phyloP scores from a whole-genome alignment of 2,113 vertebrate genomes.

The Plectropomus leopardus region DNA sequence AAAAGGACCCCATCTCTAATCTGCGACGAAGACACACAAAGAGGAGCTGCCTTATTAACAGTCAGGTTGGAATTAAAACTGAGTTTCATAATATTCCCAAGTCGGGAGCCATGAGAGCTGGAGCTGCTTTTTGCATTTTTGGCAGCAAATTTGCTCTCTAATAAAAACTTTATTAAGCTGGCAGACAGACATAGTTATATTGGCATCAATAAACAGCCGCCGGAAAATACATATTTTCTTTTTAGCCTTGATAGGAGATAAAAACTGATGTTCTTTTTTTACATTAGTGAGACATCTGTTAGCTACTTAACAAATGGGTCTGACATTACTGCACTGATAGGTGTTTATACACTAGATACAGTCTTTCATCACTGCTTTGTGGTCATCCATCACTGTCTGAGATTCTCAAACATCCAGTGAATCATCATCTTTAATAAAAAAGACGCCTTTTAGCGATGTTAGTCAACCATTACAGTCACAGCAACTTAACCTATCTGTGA shows the following conservation, averaged over 20 bases:
- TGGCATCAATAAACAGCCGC: constrained; percentile 69
- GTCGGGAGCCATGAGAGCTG: constrained; percentile 46
- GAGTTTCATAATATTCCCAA: constrained; percentile 68
- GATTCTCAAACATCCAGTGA: background rate
- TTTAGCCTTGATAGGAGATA: constrained; percentile 60
- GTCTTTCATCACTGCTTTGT: background rate
- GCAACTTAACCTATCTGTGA: constrained; percentile 2
- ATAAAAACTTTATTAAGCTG: constrained; percentile 80
- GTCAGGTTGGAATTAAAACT: constrained; percentile 59
- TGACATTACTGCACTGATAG: background rate
- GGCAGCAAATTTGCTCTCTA: constrained; percentile 67
- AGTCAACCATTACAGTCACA: background rate
- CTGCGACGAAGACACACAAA: constrained; percentile 35
- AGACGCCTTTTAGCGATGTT: too few species aligned
- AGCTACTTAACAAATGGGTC: constrained; percentile 21
- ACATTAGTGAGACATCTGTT: constrained; percentile 47
- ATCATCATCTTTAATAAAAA: constrained; percentile 3
- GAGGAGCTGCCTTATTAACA: constrained; percentile 66
- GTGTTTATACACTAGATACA: constrained; percentile 15
- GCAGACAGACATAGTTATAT: constrained; percentile 62
- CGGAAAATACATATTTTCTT: constrained; percentile 68
- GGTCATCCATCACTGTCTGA: constrained; percentile 3
- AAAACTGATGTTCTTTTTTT: constrained; percentile 50
- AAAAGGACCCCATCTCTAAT: constrained; percentile 23
- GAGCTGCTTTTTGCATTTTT: constrained; percentile 61